A percentile compares a stretch with the other conserved stretches of the same genome.
Conservation (phyloP, 1,140 invertebrate species). For the Pseudomyrmex pallidus region DNA sequence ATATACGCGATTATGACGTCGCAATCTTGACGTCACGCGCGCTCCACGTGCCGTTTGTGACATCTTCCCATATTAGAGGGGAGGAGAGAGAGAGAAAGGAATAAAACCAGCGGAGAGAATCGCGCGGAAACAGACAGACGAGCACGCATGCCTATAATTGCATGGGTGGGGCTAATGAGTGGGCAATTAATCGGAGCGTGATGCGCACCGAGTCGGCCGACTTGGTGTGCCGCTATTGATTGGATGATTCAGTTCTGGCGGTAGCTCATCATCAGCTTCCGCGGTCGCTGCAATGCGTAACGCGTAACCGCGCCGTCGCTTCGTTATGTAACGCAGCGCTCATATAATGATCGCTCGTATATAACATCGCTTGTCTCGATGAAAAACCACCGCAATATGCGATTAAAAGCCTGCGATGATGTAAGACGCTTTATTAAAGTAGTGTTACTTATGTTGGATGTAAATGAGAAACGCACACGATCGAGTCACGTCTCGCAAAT, state of each 20-base stretch:
- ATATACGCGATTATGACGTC: conserved; percentile 28
- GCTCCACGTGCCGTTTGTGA: neutral
- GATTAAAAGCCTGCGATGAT: neutral
- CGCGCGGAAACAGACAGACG: conserved; percentile 31
- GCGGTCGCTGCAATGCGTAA: conserved; percentile 18
- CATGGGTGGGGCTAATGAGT: conserved; percentile 38
- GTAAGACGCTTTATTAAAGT: conserved; percentile 18
- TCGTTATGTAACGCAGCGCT: conserved; percentile 34
- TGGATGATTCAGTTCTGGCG: conserved; percentile 53
- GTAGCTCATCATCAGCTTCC: conserved; percentile 45
- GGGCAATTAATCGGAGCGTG: conserved; percentile 49
- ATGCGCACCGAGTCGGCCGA: conserved; percentile 16
- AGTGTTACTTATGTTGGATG: neutral
- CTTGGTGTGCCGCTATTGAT: conserved; percentile 27
- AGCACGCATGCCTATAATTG: conserved; percentile 47
- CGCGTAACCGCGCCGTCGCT: conserved; percentile 27
- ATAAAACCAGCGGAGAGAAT: neutral
- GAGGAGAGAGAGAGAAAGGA: neutral
- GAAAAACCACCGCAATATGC: conserved; percentile 23
- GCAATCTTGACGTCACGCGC: conserved; percentile 33
- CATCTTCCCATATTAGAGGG: neutral
- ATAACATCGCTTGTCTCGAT: conserved; percentile 13
- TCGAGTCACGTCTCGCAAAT: too few species aligned
- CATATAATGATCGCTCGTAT: conserved; percentile 31
- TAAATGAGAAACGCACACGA: neutral